A percentile compares a stretch with the other conserved stretches of the same genome.
Conservation (phyloP, 2,113 vertebrate genomes). For the Poecile atricapillus region DNA sequence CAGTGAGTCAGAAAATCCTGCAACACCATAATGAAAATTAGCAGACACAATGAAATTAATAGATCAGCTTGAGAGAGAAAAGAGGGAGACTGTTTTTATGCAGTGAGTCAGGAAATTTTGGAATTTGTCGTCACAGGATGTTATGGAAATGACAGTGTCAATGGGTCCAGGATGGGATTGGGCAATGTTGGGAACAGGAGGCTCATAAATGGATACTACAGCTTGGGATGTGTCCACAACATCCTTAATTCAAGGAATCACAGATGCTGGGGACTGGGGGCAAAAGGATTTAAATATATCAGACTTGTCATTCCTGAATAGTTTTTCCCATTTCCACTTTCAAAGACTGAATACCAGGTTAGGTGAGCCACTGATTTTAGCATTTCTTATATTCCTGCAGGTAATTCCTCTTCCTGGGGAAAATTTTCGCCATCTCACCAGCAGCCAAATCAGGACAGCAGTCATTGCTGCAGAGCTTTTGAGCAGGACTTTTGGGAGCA, state of each 20-base stretch:
- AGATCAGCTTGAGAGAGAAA: not conserved
- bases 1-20: not conserved
- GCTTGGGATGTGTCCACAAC: not conserved
- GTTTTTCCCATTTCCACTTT: not conserved
- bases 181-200: not conserved
- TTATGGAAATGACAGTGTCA: not conserved
- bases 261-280: not conserved
- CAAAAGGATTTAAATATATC: not conserved
- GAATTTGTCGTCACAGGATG: not conserved
- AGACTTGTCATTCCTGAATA: not conserved
- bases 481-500: not conserved
- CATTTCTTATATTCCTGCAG: not conserved
- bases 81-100: not conserved
- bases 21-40: not conserved
- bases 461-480: not conserved
- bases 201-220: rapidly evolving
- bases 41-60: not conserved
- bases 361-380: not conserved
- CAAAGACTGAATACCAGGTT: not conserved
- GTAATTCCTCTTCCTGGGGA: not conserved
- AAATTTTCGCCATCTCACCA: rapidly evolving
- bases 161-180: not conserved
- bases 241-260: not conserved
- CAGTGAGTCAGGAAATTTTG: not conserved
- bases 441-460: not conserved